Conservation (phyloP, 2,113 vertebrate genomes). For the Paratilapia polleni region DNA sequence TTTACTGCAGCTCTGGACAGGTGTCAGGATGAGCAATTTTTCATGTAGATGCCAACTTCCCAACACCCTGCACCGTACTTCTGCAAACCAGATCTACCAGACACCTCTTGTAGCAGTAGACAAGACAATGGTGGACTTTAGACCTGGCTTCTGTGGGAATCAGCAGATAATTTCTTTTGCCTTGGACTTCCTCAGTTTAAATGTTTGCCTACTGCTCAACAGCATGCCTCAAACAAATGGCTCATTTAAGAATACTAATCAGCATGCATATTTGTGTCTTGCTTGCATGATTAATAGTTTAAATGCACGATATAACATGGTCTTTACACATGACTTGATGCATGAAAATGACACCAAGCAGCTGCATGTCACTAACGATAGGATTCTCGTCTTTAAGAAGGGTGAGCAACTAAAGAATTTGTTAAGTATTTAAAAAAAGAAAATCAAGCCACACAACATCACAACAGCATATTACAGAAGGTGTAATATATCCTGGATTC, state of each 20-base stretch:
- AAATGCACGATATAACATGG: background rate
- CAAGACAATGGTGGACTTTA: slow-evolving; percentile 40
- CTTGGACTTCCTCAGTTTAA: slow-evolving; percentile 5
- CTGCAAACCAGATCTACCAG: background rate
- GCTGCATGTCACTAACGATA: background rate
- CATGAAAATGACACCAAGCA: background rate
- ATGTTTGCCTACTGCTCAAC: background rate
- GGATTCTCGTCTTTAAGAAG: background rate
- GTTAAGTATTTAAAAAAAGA: background rate
- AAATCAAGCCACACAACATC: background rate
- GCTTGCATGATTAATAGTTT: background rate
- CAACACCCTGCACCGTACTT: background rate
- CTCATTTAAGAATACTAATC: background rate
- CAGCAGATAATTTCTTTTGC: background rate
- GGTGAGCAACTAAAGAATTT: background rate
- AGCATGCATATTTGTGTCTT: slow-evolving; percentile 1
- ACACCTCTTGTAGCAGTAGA: background rate
- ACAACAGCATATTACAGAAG: background rate
- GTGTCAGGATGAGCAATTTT: background rate
- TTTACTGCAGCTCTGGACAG: slow-evolving; percentile 27
- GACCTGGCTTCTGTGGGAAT: background rate
- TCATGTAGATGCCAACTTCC: background rate
- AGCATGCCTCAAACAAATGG: background rate
- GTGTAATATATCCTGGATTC: background rate
- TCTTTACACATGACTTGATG: background rate